Base-by-base conservation (phyloP, 2,888 invertebrate genomes). In the Cryptus viduatorius region DNA sequence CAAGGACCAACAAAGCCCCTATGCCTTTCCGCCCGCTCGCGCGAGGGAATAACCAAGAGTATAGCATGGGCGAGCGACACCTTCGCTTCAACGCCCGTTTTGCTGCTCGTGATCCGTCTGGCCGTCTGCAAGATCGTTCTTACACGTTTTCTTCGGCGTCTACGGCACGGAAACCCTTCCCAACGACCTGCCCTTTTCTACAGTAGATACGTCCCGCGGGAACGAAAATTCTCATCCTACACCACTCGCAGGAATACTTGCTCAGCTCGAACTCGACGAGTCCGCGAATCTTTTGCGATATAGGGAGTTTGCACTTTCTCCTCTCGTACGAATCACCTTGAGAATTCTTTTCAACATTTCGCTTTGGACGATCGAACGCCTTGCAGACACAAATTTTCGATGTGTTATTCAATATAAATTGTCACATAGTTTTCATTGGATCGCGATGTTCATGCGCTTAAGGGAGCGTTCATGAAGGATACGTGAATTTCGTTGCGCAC, bases 191-290 rank as follows among this genome's bases (percentile, higher is more conserved):
- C 77, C 69, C 56, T 56, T 53, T 75, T 44, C 46, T 56, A 65
- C 73, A 79, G 64, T 79, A 79, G 69, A 83, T 79, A 81, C 79
- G 64, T 86, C 86, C 82, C 86, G 42, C 44, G 86, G 82, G 83
- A 82, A 24, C 56, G 56, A 56, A 24, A 56, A 24, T 24, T 37
- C 37, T 37, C 37, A 0, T 37, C 24, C 24, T 67, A 61, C 50
- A 46, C 73, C 50, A 46, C 73, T 29, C 31, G 75, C 61, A 72
- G 68, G 82, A 86, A 86, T 84, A 83, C 86, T 77, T 78, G 78
- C 82, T 83, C 83, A 86, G 86, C 86, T 78, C 82, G 61, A 64
- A 61, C 78, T 68, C 82, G n/a, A 48, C 65, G 71, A 73, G 73
- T 68, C 46, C 69, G 78, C 79, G 76, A 72, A 64, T 46, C 71